Evolutionary conservation across 2,797 vertebrate genomes (phyloP).

Genomic region (Microctenopoma lineatum): DNA sequence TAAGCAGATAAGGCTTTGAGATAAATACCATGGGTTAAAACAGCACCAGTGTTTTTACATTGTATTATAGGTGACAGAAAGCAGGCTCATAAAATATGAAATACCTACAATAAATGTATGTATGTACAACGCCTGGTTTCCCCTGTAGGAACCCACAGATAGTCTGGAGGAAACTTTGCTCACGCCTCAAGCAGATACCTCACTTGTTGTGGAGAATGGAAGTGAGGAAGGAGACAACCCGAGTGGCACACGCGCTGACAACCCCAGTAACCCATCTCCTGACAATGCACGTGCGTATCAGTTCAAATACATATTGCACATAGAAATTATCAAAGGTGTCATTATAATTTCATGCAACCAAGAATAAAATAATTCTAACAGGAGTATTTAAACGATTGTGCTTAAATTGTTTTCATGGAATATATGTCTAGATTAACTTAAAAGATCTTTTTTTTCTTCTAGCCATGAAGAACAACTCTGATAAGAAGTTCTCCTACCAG

Average conservation of each 20-base stretch:
- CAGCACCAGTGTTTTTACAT: not conserved
- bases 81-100: not conserved
- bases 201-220: conserved; percentile 85
- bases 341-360: not conserved
- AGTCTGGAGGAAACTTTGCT: conserved; percentile 95
- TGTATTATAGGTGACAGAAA: not conserved
- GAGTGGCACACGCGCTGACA: conserved; percentile 82
- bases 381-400: not conserved
- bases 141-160: conserved; percentile 91
- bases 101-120: not conserved
- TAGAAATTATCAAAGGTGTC: not conserved
- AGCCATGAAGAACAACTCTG: conserved; percentile 93
- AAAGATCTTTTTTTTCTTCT: conserved; percentile 32
- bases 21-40: conserved; percentile 23
- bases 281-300: conserved; percentile 85
- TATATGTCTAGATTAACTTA: not conserved
- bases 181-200: conserved; percentile 87
- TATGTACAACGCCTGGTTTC: conserved; percentile 8
- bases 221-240: conserved; percentile 85
- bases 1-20: conserved; percentile 16
- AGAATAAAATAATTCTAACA: not conserved
- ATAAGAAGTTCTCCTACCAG: conserved; percentile 95
- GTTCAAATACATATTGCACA: not conserved
- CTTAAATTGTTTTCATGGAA: not conserved
- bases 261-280: conserved; percentile 85